Evolutionary conservation across 2,888 invertebrate species (phyloP), one percentile per base, ranked within the genome.

Genomic region (Stictocephala bisonia): DNA sequence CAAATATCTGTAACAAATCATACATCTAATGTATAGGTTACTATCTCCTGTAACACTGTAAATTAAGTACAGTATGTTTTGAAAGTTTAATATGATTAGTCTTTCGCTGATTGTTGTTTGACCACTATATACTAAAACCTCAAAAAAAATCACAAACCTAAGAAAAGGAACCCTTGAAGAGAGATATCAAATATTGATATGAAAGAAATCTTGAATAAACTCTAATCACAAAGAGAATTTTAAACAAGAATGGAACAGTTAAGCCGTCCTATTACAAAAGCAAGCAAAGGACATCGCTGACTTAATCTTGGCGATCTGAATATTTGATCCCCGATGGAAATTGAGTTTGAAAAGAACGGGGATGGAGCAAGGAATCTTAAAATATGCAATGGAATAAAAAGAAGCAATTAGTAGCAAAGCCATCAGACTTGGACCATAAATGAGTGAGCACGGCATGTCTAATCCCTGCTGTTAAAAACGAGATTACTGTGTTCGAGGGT

Each of bases 371-470:
- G 50, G 29, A 24, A 24, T 31, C 68, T 66, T 73, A 64, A 73
- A 73, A 73, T 73, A 73, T 73, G 73, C 73, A 73, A 70, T 66
- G 51, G 68, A 73, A 73, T 73, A 73, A 73, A 73, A 73, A 68
- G 68, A 48, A 41, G 72, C 56, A 72, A 67, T 67, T 72, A 68
- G 66, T 27, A 69, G 60, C 48, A 60, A 66, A 64, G 69, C 70
- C 60, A 53, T 35, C 68, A 41, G 51, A 64, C 69, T 20, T 26
- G 18, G 58, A 48, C 73, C 73, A 73, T 73, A 70, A 73, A 73
- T 73, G 73, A 70, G 70, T 48, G 73, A 64, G 73, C 73, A 70
- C 66, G 72, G 35, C 71, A 40, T 11, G 58, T 73, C 48, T 73
- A 73, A 73, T 73, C 73, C 73, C 40, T 22, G 51, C 73, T 73